A percentile compares a stretch with the other conserved stretches of the same genome.
These are phyloP conservation scores for Molossus alvarezi DNA, from an alignment of 2,797 vertebrate genomes.

Conservation along the genomic window DNA sequence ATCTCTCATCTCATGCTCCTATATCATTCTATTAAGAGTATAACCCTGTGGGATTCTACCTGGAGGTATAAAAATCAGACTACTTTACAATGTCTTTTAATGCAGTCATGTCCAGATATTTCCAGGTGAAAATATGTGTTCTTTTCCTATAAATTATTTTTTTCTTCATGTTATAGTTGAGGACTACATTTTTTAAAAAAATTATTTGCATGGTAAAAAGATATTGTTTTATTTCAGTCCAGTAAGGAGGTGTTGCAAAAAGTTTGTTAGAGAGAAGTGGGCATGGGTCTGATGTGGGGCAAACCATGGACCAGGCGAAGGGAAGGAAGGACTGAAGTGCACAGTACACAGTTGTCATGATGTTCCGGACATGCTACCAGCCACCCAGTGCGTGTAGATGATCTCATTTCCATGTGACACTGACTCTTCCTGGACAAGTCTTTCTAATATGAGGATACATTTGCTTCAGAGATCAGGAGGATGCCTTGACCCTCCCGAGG, in stretches of 20 bases:
- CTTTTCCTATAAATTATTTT: neutral
- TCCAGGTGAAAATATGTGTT: neutral
- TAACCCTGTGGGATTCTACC: neutral
- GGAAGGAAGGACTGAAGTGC: neutral
- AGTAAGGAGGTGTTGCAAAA: neutral
- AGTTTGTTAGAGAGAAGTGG: neutral
- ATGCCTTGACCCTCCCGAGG: neutral
- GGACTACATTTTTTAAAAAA: slow-evolving; percentile 47
- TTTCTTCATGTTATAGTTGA: slow-evolving; percentile 29
- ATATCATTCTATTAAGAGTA: neutral
- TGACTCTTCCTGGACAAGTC: neutral
- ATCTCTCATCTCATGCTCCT: neutral
- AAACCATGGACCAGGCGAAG: neutral
- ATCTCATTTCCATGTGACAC: neutral
- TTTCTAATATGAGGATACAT: neutral
- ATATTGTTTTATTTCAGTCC: slow-evolving; percentile 27
- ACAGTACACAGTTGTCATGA: neutral
- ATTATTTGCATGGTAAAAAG: neutral
- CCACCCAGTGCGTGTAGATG: accelerated
- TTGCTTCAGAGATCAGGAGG: neutral
- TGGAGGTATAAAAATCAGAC: neutral
- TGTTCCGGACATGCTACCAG: too few relatives aligned
- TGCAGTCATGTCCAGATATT: neutral
- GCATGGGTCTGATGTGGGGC: neutral
- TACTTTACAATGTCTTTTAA: neutral